Base-by-base conservation (phyloP, 1,140 invertebrate genomes). In the Ips nitidus region DNA sequence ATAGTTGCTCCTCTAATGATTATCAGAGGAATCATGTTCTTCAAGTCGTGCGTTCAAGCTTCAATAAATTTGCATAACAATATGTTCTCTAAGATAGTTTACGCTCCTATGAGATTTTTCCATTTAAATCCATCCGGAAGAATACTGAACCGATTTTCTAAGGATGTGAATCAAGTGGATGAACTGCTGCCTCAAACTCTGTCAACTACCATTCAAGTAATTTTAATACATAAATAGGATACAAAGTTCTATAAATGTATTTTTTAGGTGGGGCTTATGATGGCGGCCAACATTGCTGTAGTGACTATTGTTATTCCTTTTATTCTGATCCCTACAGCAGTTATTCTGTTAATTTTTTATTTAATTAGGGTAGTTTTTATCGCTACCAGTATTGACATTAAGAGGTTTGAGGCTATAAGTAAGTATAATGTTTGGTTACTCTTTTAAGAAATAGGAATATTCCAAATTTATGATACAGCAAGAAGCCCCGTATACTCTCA, bases 91-190 rank as follows among this genome's bases (percentile, higher is more conserved):
- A 89, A 89, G 56, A 87, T 97, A 1, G 86, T 94, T 41, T 83
- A 89, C 3, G 89, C 92, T 0, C 91, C 90, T 0, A 94, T 96
- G 85, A 83, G 86, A 5, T 97, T 97, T 81, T 97, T 97, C 80
- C 93, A 94, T 73, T 89, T 87, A 3, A 96, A 96, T 80, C 90
- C 92, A 2, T 84, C 84, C 70, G 91, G 90, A 4, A 82, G 92
- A 3, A 92, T 91, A n/a, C 77, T 91, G 2, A 91, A 91, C 75
- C 80, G 90, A 47, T 92, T 92, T 72, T 87, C 89, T 1, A 91
- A 90, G 79, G 90, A 92, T 71, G 85, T 91, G 76, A 90, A 91
- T 0, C 86, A 88, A 1, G 87, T 95, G 71, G 95, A 97, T 78
- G 94, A 97, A 79, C 77, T 89, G 1, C 79, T 97, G 6, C 94